Conservation (phyloP, 2,888 invertebrate genomes). For the Aromia moschata region DNA sequence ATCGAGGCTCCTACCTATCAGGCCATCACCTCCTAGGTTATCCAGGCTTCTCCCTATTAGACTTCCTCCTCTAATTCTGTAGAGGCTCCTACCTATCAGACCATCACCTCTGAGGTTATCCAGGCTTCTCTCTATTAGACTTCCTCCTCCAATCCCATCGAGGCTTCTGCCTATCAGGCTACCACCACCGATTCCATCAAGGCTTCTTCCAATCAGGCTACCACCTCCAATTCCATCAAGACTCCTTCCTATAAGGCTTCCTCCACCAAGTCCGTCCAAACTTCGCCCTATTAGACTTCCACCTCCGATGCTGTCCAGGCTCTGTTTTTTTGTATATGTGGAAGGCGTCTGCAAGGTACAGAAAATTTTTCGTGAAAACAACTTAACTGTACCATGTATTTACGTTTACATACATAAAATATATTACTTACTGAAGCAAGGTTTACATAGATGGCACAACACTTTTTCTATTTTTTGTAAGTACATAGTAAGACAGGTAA, state of each 20-base stretch:
- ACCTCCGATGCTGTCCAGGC: slow-evolving; percentile 42
- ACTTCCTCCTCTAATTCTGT: background rate
- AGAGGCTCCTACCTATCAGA: background rate
- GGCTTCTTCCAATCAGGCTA: background rate
- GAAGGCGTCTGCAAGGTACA: too few relatives aligned
- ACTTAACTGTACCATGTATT: too few relatives aligned
- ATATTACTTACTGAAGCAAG: too few relatives aligned
- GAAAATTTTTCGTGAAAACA: too few relatives aligned
- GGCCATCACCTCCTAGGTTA: background rate
- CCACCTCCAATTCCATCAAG: background rate
- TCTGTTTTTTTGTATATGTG: too few relatives aligned
- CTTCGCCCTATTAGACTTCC: slow-evolving; percentile 28
- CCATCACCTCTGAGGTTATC: background rate
- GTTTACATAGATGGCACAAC: too few relatives aligned
- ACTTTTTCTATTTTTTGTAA: too few relatives aligned
- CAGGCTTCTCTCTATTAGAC: background rate
- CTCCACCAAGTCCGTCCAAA: background rate
- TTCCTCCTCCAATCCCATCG: background rate
- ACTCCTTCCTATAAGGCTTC: background rate
- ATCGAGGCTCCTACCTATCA: background rate
- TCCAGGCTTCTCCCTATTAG: background rate
- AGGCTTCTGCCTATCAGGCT: background rate
- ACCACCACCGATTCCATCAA: background rate
- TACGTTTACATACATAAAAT: too few relatives aligned
- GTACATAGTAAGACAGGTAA: too few relatives aligned